A percentile compares a stretch with the other conserved stretches of the same genome.
These are phyloP conservation scores for Uloborus plumipes DNA, from an alignment of 2,888 invertebrate species.

Conservation along the genomic window DNA sequence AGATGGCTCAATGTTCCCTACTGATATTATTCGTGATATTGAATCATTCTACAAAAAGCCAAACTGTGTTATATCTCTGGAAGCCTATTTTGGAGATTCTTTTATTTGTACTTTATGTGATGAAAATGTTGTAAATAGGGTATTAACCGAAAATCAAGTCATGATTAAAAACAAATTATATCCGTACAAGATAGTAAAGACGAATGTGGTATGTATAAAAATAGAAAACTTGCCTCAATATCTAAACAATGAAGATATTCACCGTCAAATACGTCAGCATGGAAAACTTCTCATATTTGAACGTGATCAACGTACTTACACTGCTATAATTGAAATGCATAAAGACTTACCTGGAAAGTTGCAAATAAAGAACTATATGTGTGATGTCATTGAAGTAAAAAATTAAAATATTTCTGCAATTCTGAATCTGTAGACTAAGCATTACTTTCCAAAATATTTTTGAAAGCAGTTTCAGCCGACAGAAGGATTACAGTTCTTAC, in stretches of 20 bases:
- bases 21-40: background rate
- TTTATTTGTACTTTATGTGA: background rate
- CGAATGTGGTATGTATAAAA: slow-evolving; percentile 1
- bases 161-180: background rate
- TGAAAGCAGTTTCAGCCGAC: no score
- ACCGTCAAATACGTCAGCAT: background rate
- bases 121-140: background rate
- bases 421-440: background rate
- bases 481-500: no score
- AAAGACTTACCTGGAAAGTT: background rate
- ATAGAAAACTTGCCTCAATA: background rate
- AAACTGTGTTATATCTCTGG: background rate
- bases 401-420: background rate
- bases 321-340: background rate
- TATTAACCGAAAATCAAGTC: background rate
- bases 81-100: background rate
- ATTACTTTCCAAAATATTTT: no score
- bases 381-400: background rate
- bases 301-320: background rate
- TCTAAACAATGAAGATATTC: background rate
- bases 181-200: background rate
- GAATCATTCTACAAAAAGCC: background rate
- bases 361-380: background rate
- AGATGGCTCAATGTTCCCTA: background rate
- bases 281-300: background rate